Percentiles rank a stretch among this genome's conserved stretches.
These are phyloP conservation scores for Polydesmus complanatus DNA, from an alignment of 2,888 invertebrate genomes.

Conservation along the genomic window DNA sequence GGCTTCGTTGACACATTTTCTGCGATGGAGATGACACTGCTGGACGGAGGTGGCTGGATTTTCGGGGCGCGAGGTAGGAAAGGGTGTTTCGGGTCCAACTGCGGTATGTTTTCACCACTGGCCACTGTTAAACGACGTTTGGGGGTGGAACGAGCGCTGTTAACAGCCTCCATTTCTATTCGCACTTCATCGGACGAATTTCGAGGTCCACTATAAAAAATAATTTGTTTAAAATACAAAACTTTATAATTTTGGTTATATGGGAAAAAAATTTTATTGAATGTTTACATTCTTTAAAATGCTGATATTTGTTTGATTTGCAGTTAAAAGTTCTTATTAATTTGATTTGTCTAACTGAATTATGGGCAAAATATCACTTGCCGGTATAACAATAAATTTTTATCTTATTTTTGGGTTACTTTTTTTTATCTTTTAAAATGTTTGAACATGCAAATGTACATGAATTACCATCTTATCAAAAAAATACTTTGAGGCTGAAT, in stretches of 20 bases:
- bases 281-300: too few species aligned
- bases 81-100: neutral
- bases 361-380: too few species aligned
- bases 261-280: neutral
- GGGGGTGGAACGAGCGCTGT: neutral
- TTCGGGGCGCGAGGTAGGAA: neutral
- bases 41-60: neutral
- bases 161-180: constrained; percentile 15
- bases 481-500: too few species aligned
- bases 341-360: too few species aligned
- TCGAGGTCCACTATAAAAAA: too few species aligned
- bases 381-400: too few species aligned
- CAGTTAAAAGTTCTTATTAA: too few species aligned
- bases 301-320: too few species aligned
- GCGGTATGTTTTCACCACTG: neutral
- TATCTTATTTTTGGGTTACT: too few species aligned
- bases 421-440: too few species aligned
- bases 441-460: too few species aligned
- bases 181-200: constrained; percentile 10
- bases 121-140: neutral
- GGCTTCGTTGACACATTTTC: neutral
- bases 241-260: neutral
- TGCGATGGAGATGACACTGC: neutral
- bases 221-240: neutral
- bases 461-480: too few species aligned